Base-by-base conservation (phyloP, 1,140 invertebrate genomes). In the Drosophila pectinifera region DNA sequence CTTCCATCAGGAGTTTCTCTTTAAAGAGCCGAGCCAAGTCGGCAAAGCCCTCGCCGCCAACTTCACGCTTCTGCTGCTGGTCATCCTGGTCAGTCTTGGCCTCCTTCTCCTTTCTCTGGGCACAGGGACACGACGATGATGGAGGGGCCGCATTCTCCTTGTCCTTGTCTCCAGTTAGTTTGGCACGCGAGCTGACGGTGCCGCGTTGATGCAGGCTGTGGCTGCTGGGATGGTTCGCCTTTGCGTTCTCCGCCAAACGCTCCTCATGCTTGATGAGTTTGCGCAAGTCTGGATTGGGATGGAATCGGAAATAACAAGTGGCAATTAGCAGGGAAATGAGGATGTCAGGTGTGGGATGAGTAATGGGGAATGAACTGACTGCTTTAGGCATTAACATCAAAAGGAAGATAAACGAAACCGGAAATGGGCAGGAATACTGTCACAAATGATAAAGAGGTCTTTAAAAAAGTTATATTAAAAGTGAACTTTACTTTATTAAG, bases 191-290 rank as follows among this genome's bases (percentile, higher is more conserved):
- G 69, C 90, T 91, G 70, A 86, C 70, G 18, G 90, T 91, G 49
- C 79, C 61, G 36, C 76, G 83, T 45, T 82, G 72, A 76, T 90
- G 67, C 53, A 91, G 69, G 42, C 51, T 64, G 51, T 59, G 78
- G 31, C 31, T 53, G 49, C 31, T 36, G 69, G 81, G 80, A 65
- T 86, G 53, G 63, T 73, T 70, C 16, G 75, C 68, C 65, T 76
- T 76, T 59, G 78, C 7, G 51, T 58, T 49, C 36, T 78, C 38
- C 49, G 78, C 84, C 73, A 91, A 45, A 48, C 68, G 74, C 53
- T 91, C 90, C 69, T 91, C 90, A 80, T 91, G 69, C 69, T 91
- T 91, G 63, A 91, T 91, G 73, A 91, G 79, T 43, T 91, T 91
- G 46, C 90, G 83, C 51, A 91, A 49, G 85, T 91, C 90, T 91